Evolutionary conservation across 2,797 vertebrate genomes (phyloP).

Genomic region (Paramormyrops hopkinsi): DNA sequence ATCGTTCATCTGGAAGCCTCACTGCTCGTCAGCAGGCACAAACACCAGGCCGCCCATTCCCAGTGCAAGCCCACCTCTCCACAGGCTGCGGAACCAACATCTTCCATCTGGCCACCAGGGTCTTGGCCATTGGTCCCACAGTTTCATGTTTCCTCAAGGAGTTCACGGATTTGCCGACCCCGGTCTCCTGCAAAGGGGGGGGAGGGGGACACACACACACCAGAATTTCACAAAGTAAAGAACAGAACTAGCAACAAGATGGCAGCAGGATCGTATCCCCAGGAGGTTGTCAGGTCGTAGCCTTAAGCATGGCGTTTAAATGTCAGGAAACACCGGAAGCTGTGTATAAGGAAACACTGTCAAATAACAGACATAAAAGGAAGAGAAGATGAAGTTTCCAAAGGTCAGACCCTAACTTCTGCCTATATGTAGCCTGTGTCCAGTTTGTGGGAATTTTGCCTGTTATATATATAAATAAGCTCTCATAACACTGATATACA

Average conservation of each 20-base stretch:
- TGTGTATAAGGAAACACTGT: not conserved
- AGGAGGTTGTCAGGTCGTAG: not conserved
- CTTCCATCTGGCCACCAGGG: conserved; percentile 91
- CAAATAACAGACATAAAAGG: not conserved
- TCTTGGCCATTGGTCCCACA: conserved; percentile 79
- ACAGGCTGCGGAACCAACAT: conserved; percentile 83
- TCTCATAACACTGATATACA: not conserved
- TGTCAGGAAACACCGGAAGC: not conserved
- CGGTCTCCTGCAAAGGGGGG: conserved; percentile 74
- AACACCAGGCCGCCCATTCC: not conserved
- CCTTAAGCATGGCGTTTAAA: not conserved
- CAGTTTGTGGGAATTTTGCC: not conserved
- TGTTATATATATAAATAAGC: not conserved
- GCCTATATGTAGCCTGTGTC: not conserved
- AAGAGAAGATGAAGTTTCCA: not conserved
- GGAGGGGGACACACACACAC: not conserved
- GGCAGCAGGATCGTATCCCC: not conserved
- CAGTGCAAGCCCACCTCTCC: conserved; percentile 65
- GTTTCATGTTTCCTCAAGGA: conserved; percentile 82
- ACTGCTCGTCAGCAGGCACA: not conserved
- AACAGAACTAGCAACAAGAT: not conserved
- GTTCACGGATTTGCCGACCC: conserved; percentile 94
- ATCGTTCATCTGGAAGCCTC: not conserved
- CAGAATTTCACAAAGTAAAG: not conserved
- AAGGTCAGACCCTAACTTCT: not conserved